Evolutionary conservation across 2,797 vertebrate genomes (phyloP), one percentile per base, ranked within the genome.

Genomic region (Tapera naevia): DNA sequence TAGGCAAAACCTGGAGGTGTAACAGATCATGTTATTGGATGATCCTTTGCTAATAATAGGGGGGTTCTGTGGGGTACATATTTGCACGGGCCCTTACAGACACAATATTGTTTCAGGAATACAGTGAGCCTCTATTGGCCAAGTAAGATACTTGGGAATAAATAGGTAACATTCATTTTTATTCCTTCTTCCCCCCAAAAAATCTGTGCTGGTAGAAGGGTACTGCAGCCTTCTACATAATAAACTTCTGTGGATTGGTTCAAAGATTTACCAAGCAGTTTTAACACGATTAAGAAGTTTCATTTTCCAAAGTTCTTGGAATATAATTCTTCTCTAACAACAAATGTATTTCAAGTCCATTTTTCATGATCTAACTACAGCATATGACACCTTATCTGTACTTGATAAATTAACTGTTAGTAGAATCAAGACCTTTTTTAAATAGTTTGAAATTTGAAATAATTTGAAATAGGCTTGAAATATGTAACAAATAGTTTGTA

Each of bases 381-480:
- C n/a, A 14, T 57, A 73, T 82, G 71, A 92, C 62, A 91, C 25
- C 10, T 51, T 94, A 24, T 24, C 73, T 64, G 83, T 60, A 56
- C 80, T 62, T 95, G 92, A 96, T 80, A 91, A 96, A 96, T 95
- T 86, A 94, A 86, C 75, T 80, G 45, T 94, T 71, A 45, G 69
- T 70, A 76, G 70, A 95, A 91, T 79, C 71, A 62, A 89, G 69
- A 76, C 24, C 56, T n/a, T 41, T 82, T 69, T 76, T 95, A 92
- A 96, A 78, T 88, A 88, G 86, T 78, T 95, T 91, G 91, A 95
- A 88, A 91, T n/a, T n/a, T n/a, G n/a, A n/a, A n/a, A n/a, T n/a
- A n/a, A n/a, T n/a, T n/a, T n/a, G n/a, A n/a, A n/a, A n/a, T n/a
- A n/a, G 70, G 54, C 66, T 23, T 22, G 53, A 93, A 92, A 94